phyloP scores from a whole-genome alignment of 2,113 vertebrate species.

The Butorides virescens region DNA sequence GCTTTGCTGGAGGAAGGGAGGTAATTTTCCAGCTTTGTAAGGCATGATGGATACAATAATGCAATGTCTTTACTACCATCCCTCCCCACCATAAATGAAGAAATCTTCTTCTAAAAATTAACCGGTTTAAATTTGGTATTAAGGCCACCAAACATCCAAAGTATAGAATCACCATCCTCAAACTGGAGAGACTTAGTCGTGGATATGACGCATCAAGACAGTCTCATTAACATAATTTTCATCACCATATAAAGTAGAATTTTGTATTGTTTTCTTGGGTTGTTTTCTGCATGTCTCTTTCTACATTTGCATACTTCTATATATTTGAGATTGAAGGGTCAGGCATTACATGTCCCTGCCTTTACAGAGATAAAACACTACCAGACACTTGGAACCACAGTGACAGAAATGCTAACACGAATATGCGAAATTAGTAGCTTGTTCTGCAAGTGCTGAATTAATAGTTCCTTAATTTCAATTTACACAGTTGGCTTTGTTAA shows the following conservation, averaged over 20 bases:
- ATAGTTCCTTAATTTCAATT: slow-evolving; percentile 12
- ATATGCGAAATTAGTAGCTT: not conserved
- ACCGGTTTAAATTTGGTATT: not conserved
- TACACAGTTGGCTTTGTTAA: not conserved
- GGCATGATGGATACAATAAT: not conserved
- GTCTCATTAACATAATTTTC: not conserved
- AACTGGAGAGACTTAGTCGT: not conserved
- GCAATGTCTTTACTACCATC: not conserved
- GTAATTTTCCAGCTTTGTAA: not conserved
- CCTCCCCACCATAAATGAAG: not conserved
- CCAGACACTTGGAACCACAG: not conserved
- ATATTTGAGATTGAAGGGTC: not conserved
- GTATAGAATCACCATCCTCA: not conserved
- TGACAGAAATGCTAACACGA: not conserved
- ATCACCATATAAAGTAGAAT: not conserved
- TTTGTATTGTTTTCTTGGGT: not conserved
- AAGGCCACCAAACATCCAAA: not conserved
- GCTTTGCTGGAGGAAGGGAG: not conserved
- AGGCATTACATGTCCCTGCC: not conserved
- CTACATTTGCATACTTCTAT: not conserved
- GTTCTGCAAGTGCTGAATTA: not conserved
- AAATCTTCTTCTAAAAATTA: not conserved
- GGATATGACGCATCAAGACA: not conserved
- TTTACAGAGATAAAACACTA: not conserved
- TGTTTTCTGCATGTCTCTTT: not conserved